Evolutionary conservation across 2,797 vertebrate genomes (phyloP).

Genomic region (Oreochromis mossambicus): DNA sequence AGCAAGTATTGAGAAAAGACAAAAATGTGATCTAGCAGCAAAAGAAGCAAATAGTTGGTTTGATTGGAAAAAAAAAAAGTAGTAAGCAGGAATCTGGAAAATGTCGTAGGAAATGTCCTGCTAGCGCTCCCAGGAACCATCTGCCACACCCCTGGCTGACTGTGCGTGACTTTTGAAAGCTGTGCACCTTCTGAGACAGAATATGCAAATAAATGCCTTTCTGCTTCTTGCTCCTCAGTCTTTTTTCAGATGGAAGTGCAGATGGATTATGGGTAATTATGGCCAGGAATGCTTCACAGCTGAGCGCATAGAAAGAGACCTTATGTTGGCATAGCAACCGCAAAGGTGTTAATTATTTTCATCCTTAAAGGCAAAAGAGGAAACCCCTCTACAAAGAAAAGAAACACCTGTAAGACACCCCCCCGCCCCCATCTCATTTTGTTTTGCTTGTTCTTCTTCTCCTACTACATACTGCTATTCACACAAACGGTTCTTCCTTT

Average conservation of each 20-base stretch:
- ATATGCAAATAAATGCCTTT: slow-evolving; percentile 45
- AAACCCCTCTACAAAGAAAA: slow-evolving; percentile 68
- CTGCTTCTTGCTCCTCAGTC: slow-evolving; percentile 8
- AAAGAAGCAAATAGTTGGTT: neutral
- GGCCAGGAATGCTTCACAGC: slow-evolving; percentile 73
- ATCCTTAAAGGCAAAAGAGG: slow-evolving; percentile 58
- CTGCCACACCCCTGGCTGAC: neutral
- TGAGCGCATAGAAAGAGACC: slow-evolving; percentile 56
- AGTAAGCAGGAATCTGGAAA: neutral
- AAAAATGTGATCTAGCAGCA: neutral
- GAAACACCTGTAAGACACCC: slow-evolving; percentile 60
- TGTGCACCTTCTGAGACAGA: neutral
- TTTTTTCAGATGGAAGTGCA: slow-evolving; percentile 28
- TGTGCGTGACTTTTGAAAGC: slow-evolving; percentile 19
- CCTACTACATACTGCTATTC: neutral
- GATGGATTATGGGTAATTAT: slow-evolving; percentile 77
- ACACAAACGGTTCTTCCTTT: neutral
- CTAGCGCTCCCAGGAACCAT: neutral
- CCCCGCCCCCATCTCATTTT: neutral
- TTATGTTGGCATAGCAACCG: slow-evolving; percentile 80
- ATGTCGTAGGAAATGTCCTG: slow-evolving; percentile 13
- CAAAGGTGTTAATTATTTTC: slow-evolving; percentile 72
- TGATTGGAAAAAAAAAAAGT: neutral
- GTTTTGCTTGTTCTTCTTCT: neutral
- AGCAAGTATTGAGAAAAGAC: neutral